Evolutionary conservation across 2,113 vertebrate species (phyloP).

Genomic region (human): DNA sequence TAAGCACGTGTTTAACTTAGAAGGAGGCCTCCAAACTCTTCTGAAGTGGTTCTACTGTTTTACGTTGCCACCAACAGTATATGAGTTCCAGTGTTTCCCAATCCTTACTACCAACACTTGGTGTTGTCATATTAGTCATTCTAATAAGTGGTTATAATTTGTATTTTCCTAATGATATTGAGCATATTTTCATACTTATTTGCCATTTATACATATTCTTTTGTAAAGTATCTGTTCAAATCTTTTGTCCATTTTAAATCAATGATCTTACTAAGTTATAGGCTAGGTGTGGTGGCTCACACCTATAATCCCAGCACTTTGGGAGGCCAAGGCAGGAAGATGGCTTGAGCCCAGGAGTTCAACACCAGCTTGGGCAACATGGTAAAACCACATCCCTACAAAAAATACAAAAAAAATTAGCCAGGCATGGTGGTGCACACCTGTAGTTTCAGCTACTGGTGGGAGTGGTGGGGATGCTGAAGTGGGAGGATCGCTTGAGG

Average conservation of each 20-base stretch:
- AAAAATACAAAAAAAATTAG: too few relatives aligned
- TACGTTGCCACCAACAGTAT: not conserved
- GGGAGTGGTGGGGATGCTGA: too few relatives aligned
- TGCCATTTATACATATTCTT: not conserved
- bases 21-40: not conserved
- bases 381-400: too few relatives aligned
- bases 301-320: too few relatives aligned
- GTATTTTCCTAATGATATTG: not conserved
- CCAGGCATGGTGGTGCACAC: too few relatives aligned
- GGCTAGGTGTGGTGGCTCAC: too few relatives aligned
- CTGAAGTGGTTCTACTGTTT: not conserved
- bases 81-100: not conserved
- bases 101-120: not conserved
- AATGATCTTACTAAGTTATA: not conserved
- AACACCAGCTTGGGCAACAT: too few relatives aligned
- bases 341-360: too few relatives aligned
- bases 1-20: not conserved
- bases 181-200: not conserved
- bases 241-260: constrained; percentile 6
- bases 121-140: not conserved
- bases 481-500: too few relatives aligned
- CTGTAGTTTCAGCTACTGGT: too few relatives aligned
- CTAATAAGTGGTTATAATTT: not conserved
- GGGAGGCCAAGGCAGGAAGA: too few relatives aligned
- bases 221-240: not conserved